Evolutionary conservation across 2,113 vertebrate genomes (phyloP), one percentile per base, ranked within the genome.

Genomic region (Anguilla rostrata): DNA sequence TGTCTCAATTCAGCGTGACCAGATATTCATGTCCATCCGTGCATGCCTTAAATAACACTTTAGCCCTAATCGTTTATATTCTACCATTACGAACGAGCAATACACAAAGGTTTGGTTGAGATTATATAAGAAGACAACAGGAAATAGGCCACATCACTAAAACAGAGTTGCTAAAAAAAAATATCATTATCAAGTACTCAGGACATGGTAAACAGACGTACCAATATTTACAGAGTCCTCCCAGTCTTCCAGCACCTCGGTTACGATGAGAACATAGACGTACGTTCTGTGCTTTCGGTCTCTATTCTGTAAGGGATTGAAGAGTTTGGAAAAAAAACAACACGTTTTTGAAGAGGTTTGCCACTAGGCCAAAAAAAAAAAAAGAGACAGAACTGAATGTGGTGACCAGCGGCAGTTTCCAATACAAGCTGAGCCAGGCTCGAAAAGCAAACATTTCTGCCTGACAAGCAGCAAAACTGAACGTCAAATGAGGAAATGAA

Each of bases 201-300:
- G 26, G 71, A 71, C 20, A 34, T 15, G 34, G 29, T 6, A 20
- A 56, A 81, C 75, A 0, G 22, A 85, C 96, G 94, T 89, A 99
- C 98, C 98, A 56, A 99, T 99, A 93, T 95, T 99, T 84, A 99
- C 97, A 0, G 98, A 99, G 92, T 99, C 98, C 87, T 99, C 98
- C 98, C 98, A 99, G 92, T 97, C 98, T 87, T 99, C 98, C 93
- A 99, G 94, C 15, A 99, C 97, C 91, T 99, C 98, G 0, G 98
- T 99, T 91, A 99, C 98, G 0, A 98, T 96, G 87, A 99, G 95
- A 90, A 99, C 98, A 49, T 99, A 99, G 83, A 99, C 98, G 0
- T 98, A 99, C 0, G 98, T 99, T 90, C 98, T 95, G 93, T 99
- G 97, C 90, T 99, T 99, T 90, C 98, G 95, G 89, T 99, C 98